A percentile compares a stretch with the other conserved stretches of the same genome.
These are phyloP conservation scores for Papilio polyxenes DNA, from an alignment of 1,140 invertebrate genomes.

Conservation along the genomic window DNA sequence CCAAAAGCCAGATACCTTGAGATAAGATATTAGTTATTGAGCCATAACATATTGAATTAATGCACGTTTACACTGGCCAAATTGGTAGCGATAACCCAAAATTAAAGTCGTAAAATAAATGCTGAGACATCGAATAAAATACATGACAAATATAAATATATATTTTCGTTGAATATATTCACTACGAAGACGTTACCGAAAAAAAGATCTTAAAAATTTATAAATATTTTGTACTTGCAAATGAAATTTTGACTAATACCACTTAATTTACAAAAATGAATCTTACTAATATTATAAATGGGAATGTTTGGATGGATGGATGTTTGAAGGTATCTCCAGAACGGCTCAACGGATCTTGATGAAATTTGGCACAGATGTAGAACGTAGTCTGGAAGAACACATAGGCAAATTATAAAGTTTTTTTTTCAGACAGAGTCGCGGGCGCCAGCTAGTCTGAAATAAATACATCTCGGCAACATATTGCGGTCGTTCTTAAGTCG, in stretches of 20 bases:
- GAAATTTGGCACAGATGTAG: too few species aligned
- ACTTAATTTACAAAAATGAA: slow-evolving; percentile 79
- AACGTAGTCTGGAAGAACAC: too few species aligned
- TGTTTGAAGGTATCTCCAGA: too few species aligned
- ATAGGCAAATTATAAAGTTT: too few species aligned
- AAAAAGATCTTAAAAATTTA: slow-evolving; percentile 59
- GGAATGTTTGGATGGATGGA: too few species aligned
- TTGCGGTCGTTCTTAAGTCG: slow-evolving; percentile 47
- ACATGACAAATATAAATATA: slow-evolving; percentile 54
- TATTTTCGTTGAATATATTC: slow-evolving; percentile 49
- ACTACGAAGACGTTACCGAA: slow-evolving; percentile 48
- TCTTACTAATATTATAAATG: not conserved
- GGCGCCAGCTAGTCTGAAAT: slow-evolving; percentile 49
- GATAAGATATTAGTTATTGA: slow-evolving; percentile 68
- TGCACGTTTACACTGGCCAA: slow-evolving; percentile 72
- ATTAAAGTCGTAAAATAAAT: slow-evolving; percentile 63
- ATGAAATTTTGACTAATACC: slow-evolving; percentile 75
- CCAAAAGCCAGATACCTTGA: slow-evolving; percentile 56
- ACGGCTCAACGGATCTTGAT: too few species aligned
- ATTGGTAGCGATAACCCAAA: slow-evolving; percentile 60
- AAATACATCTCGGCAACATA: slow-evolving; percentile 61
- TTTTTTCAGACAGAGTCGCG: too few species aligned
- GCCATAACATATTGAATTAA: slow-evolving; percentile 69
- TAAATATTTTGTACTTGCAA: slow-evolving; percentile 72
- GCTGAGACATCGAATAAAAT: slow-evolving; percentile 52